These are phyloP conservation scores for Brotula barbata DNA, from an alignment of 2,797 vertebrate species.

Conservation along the genomic window DNA sequence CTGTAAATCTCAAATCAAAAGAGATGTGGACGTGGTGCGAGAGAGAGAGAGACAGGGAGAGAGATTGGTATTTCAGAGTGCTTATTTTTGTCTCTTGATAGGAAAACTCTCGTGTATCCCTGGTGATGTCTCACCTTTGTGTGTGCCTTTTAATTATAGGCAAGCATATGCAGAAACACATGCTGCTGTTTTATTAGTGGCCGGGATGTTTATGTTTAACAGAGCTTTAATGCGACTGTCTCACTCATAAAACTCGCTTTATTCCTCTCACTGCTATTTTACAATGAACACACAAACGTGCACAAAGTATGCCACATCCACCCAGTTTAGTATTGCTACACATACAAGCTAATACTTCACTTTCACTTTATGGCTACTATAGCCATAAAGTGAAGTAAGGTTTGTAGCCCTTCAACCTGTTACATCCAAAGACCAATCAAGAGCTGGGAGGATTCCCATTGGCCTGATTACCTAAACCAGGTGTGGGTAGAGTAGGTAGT, in stretches of 20 bases:
- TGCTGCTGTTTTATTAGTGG: constrained; percentile 26
- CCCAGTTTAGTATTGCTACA: too few species aligned
- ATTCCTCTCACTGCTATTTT: too few species aligned
- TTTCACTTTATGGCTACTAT: neutral
- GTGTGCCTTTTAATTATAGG: constrained; percentile 43
- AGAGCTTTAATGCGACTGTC: constrained; percentile 4
- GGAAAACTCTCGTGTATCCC: constrained; percentile 46
- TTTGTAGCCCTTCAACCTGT: too few species aligned
- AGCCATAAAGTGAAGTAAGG: neutral
- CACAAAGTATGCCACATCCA: neutral
- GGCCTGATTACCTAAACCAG: too few species aligned
- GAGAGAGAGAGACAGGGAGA: constrained; percentile 5
- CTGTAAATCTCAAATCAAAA: too few species aligned
- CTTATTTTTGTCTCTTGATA: constrained; percentile 54
- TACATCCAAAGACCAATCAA: too few species aligned
- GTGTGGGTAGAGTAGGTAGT: too few species aligned
- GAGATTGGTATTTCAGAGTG: constrained; percentile 6
- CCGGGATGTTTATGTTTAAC: constrained; percentile 9
- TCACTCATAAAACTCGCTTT: neutral
- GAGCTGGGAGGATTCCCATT: too few species aligned
- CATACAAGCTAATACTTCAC: too few species aligned
- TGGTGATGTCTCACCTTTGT: constrained; percentile 56
- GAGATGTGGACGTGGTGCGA: neutral
- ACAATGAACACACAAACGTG: neutral
- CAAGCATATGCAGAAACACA: constrained; percentile 15